Percentiles rank a stretch among this genome's conserved stretches.
Evolutionary conservation across 2,113 vertebrate genomes (phyloP).

Genomic region (Neoarius graeffei): DNA sequence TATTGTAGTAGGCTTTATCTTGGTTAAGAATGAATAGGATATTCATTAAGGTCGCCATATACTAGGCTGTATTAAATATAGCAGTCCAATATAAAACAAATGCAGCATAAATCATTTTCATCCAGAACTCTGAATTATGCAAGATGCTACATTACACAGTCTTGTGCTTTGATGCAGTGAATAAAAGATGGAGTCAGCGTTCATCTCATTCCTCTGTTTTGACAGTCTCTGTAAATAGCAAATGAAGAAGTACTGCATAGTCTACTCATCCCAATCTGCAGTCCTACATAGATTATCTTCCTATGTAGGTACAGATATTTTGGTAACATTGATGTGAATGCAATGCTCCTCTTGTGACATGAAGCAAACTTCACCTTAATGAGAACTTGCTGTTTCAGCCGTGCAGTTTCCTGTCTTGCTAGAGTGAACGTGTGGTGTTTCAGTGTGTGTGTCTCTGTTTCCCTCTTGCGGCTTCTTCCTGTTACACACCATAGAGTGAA

Average conservation of each 20-base stretch:
- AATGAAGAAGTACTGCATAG: not conserved
- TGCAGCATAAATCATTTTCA: conserved; percentile 23
- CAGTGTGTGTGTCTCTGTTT: conserved; percentile 62
- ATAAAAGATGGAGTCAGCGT: conserved; percentile 9
- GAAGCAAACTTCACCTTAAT: conserved; percentile 21
- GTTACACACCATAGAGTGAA: conserved; percentile 77
- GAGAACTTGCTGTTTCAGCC: conserved; percentile 19
- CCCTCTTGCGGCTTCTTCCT: conserved; percentile 75
- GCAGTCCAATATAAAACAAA: conserved; percentile 12
- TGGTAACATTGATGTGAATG: not conserved
- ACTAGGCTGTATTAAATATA: not conserved
- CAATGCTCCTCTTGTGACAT: conserved; percentile 1
- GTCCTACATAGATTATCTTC: no score
- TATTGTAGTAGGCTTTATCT: not conserved
- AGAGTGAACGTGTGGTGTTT: conserved; percentile 11
- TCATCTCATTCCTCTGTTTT: not conserved
- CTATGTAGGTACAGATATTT: not conserved
- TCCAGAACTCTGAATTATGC: conserved; percentile 18
- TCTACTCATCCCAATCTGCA: not conserved
- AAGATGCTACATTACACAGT: conserved; percentile 23
- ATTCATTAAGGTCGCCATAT: conserved; percentile 8
- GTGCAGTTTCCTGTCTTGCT: conserved; percentile 40
- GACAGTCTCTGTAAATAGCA: not conserved
- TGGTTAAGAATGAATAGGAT: not conserved
- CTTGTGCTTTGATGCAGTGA: conserved; percentile 23